These are phyloP conservation scores for Notolabrus celidotus DNA, from an alignment of 2,797 vertebrate species.

Conservation along the genomic window DNA sequence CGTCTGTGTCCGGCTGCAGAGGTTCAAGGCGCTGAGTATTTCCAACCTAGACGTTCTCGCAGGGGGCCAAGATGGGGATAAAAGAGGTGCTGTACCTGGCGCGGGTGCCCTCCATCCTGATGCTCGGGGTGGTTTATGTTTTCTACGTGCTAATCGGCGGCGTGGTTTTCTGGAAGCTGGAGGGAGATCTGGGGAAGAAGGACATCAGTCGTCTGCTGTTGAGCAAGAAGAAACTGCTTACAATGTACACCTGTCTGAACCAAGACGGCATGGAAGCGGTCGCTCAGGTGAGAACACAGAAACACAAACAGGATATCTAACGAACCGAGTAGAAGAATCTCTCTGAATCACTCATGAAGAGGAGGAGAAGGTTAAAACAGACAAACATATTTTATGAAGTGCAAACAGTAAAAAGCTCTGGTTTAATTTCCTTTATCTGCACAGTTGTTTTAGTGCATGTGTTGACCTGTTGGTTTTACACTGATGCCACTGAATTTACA, in stretches of 20 bases:
- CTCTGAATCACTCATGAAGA: background rate
- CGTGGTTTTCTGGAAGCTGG: conserved; percentile 84
- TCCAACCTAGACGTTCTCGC: background rate
- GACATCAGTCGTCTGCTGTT: conserved; percentile 53
- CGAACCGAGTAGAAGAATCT: too few relatives aligned
- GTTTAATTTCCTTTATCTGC: background rate
- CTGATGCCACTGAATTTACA: conserved; percentile 6
- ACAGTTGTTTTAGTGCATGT: background rate
- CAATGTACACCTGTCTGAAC: conserved; percentile 77
- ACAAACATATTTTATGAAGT: background rate
- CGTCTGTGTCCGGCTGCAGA: background rate
- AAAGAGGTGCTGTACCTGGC: conserved; percentile 53
- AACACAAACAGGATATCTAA: background rate
- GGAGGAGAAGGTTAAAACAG: background rate
- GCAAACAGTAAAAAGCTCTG: background rate
- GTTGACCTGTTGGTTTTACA: background rate
- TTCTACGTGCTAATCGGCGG: conserved; percentile 84
- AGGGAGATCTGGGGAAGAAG: conserved; percentile 71
- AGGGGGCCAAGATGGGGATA: conserved; percentile 49
- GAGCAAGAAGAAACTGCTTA: conserved; percentile 63
- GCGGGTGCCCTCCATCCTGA: conserved; percentile 79
- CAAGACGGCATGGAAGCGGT: conserved; percentile 71
- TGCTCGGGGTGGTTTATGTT: conserved; percentile 78
- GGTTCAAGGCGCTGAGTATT: background rate
- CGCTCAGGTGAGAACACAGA: conserved; percentile 74